phyloP scores from a whole-genome alignment of 2,888 invertebrate genomes.

The Saturnia pavonia region DNA sequence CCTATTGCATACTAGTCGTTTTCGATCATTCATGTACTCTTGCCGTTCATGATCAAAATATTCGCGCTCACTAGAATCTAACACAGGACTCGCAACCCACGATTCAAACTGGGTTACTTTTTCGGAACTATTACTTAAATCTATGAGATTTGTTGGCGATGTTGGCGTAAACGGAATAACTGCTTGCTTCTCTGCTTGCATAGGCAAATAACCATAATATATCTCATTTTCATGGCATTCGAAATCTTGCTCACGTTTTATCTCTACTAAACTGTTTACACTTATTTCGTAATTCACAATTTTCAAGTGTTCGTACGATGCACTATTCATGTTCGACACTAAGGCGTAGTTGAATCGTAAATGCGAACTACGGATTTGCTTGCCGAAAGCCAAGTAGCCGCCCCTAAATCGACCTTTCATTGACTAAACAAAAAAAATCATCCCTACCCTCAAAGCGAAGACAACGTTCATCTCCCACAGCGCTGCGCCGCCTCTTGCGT shows the following conservation, averaged over 20 bases:
- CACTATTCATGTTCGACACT: constrained; percentile 47
- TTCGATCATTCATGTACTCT: constrained; percentile 53
- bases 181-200: constrained; percentile 59
- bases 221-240: constrained; percentile 67
- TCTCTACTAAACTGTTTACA: constrained; percentile 60
- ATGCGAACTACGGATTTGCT: constrained; percentile 52
- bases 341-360: constrained; percentile 58
- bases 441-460: constrained; percentile 50
- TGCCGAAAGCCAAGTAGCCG: constrained; percentile 47
- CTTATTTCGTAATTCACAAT: constrained; percentile 71
- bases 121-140: constrained; percentile 69
- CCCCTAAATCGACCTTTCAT: constrained; percentile 75
- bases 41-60: constrained; percentile 58
- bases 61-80: constrained; percentile 58
- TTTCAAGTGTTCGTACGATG: constrained; percentile 34
- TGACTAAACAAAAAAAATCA: constrained; percentile 78
- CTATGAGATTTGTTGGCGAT: constrained; percentile 71
- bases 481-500: constrained; percentile 66
- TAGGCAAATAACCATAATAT: constrained; percentile 64
- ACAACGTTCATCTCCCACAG: constrained; percentile 56
- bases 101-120: constrained; percentile 51
- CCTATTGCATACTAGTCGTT: constrained; percentile 52
- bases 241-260: constrained; percentile 67
- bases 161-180: constrained; percentile 60
- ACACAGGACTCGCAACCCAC: constrained; percentile 57